phyloP scores from a whole-genome alignment of 1,140 invertebrate species.

The Drosophila teissieri region DNA sequence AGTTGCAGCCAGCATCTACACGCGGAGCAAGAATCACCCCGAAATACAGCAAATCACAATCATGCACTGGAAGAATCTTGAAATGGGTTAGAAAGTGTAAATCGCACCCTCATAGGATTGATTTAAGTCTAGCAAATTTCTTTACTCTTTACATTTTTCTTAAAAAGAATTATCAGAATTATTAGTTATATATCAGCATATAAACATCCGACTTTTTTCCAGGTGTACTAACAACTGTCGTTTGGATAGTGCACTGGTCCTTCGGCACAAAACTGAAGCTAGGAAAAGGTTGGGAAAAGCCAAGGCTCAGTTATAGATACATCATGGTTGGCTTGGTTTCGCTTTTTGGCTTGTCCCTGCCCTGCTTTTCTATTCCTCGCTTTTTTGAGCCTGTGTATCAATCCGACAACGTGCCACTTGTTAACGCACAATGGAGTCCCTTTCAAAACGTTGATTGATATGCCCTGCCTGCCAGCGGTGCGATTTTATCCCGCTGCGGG shows the following conservation, averaged over 20 bases:
- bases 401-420: conserved; percentile 76
- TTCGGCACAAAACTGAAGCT: conserved; percentile 13
- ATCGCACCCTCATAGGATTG: background rate
- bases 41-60: conserved; percentile 12
- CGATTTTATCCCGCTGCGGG: background rate
- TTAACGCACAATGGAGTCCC: conserved; percentile 72
- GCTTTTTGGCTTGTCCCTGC: conserved; percentile 19
- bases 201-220: background rate
- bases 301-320: conserved; percentile 63
- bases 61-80: background rate
- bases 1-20: conserved; percentile 14
- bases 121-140: too few relatives aligned
- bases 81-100: background rate
- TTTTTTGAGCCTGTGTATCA: conserved; percentile 54
- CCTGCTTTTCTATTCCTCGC: conserved; percentile 12
- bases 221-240: background rate
- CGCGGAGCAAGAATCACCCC: background rate
- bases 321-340: conserved; percentile 58
- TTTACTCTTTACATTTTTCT: too few relatives aligned
- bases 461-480: conserved; percentile 18
- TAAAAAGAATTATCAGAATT: too few relatives aligned
- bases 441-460: conserved; percentile 74
- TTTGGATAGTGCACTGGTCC: background rate
- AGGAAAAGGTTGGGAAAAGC: conserved; percentile 21
- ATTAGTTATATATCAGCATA: too few relatives aligned